Base-by-base conservation (phyloP, 2,888 invertebrate genomes). In the Drosophila incognita region DNA sequence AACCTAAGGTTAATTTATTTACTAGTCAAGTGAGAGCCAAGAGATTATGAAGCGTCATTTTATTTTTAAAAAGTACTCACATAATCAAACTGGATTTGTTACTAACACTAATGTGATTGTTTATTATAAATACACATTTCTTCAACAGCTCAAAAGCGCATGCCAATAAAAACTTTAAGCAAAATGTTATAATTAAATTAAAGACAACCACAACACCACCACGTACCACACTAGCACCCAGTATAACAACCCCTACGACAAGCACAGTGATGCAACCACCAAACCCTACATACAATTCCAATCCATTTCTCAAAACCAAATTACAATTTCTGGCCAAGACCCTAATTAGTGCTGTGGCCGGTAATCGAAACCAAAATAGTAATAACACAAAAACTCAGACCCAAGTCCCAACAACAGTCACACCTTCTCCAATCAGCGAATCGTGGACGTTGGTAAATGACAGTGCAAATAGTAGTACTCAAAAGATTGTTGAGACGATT, bases 101-200 rank as follows among this genome's bases (percentile, higher is more conserved):
- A 84, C 90, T 88, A 90, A 91, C 91, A 89, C 74, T 90, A 88
- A 87, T 90, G 83, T 88, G 66, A 89, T 87, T 87, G 73, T 89
- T 84, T 78, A 74, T 82, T 79, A 68, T 57, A 69, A 69, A 78
- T 72, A 89, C 91, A 89, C 92, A 90, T 92, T 87, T 92, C 90
- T 90, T 90, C 90, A 88, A 92, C 89, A 90, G 91, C 91, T 91
- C 90, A 81, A 91, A 91, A 89, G 71, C 90, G 90, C 91, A 91
- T 91, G 91, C 87, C 87, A 90, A 87, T 83, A 87, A 92, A 87
- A 78, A 69, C 72, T 66, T 78, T 79, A 91, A 90, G 77, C 87
- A 83, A 83, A 88, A 79, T 76, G 82, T 78, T 64, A 66, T 79
- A 73, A 83, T 70, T 70, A 80, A 80, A 69, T 69, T 78, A 72